Evolutionary conservation across 2,797 vertebrate genomes (phyloP).

Genomic region (Streptopelia turtur): DNA sequence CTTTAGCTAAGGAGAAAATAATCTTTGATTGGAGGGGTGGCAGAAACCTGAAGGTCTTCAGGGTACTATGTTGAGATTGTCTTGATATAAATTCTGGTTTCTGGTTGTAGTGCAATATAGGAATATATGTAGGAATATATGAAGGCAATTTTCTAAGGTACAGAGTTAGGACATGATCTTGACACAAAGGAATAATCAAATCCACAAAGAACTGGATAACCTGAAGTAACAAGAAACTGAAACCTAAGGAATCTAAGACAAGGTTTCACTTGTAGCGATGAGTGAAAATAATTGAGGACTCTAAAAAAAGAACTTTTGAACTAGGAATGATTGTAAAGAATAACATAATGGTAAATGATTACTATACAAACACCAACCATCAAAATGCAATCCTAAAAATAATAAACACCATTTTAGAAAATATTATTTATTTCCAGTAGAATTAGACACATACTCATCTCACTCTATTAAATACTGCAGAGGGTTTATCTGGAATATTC

Average conservation of each 20-base stretch:
- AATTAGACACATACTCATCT: background rate
- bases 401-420: background rate
- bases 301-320: background rate
- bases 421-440: background rate
- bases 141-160: background rate
- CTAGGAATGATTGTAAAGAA: background rate
- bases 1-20: background rate
- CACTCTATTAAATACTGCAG: background rate
- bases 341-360: background rate
- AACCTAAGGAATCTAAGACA: background rate
- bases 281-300: background rate
- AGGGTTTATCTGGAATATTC: background rate
- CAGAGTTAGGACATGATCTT: background rate
- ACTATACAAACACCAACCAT: background rate
- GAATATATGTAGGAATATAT: background rate
- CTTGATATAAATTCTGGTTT: background rate
- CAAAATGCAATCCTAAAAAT: background rate
- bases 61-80: background rate
- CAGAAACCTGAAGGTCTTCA: background rate
- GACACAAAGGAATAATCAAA: background rate
- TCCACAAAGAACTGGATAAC: background rate
- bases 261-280: background rate
- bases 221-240: background rate
- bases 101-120: background rate
- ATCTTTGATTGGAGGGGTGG: background rate